Percentiles rank a stretch among this genome's conserved stretches.
Conservation (phyloP, 2,797 vertebrate genomes). For the Microctenopoma steveboyesi region DNA sequence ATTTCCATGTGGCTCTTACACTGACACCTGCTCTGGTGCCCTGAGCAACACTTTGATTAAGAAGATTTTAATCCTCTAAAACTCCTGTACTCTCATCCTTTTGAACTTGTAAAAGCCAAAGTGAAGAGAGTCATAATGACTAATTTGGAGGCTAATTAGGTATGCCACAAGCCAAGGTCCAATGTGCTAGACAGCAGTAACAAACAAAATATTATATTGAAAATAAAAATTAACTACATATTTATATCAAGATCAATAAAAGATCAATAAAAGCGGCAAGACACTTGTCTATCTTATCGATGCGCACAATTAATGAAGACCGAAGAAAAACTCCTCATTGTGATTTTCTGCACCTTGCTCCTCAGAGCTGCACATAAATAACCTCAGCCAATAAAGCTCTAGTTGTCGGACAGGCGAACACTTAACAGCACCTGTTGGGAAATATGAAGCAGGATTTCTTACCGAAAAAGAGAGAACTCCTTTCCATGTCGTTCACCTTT, state of each 20-base stretch:
- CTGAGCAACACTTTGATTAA: constrained; percentile 1
- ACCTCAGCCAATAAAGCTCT: constrained; percentile 14
- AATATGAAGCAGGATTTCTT: constrained; percentile 28
- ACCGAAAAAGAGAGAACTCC: constrained; percentile 66
- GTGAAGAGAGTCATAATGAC: constrained; percentile 4
- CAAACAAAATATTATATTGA: not conserved
- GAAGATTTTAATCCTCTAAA: not conserved
- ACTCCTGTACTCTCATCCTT: constrained; percentile 3
- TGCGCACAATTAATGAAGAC: constrained; percentile 4
- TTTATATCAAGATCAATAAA: not conserved
- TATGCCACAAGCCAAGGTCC: constrained; percentile 7
- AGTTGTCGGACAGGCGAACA: constrained; percentile 15
- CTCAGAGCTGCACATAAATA: constrained; percentile 22
- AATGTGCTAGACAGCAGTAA: not conserved
- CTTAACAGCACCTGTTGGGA: constrained; percentile 13
- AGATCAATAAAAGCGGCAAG: constrained; percentile 3
- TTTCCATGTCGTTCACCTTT: constrained; percentile 70
- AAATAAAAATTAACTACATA: not conserved
- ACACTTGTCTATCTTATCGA: not conserved
- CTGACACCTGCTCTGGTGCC: constrained; percentile 14
- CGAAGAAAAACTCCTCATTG: not conserved
- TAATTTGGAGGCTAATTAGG: constrained; percentile 5
- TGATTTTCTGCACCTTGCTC: constrained; percentile 29
- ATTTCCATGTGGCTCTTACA: constrained; percentile 4
- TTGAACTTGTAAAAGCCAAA: constrained; percentile 13